A percentile compares a stretch with the other conserved stretches of the same genome.
Conservation (phyloP, 2,888 invertebrate genomes). For the Malthinus seriepunctatus region DNA sequence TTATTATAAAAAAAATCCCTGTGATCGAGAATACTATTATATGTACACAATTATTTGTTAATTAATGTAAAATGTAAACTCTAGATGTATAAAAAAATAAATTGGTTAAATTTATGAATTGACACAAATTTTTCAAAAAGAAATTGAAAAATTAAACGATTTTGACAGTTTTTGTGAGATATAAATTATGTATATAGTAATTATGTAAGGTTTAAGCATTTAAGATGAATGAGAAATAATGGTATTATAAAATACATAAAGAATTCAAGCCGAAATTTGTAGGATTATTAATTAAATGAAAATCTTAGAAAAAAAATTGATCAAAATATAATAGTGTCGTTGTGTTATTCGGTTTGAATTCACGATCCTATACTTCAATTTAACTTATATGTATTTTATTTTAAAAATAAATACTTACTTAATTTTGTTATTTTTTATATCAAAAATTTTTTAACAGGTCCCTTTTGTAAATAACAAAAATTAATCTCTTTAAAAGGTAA, state of each 20-base stretch:
- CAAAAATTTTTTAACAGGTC: not conserved
- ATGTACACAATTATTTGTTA: conserved; percentile 33
- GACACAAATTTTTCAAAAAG: conserved; percentile 9
- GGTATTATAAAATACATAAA: conserved; percentile 22
- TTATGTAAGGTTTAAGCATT: conserved; percentile 24
- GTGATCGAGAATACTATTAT: conserved; percentile 44
- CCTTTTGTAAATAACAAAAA: no score
- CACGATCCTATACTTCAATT: conserved; percentile 41
- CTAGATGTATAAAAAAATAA: conserved; percentile 21
- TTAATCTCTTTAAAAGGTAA: no score
- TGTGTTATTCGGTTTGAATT: conserved; percentile 36
- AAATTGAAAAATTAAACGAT: conserved; percentile 10
- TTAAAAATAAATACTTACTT: conserved; percentile 42
- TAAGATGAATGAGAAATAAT: conserved; percentile 10
- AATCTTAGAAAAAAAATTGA: conserved; percentile 9
- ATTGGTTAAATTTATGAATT: conserved; percentile 15
- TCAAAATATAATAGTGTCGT: conserved; percentile 21
- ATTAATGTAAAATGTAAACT: conserved; percentile 33
- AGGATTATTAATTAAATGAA: conserved; percentile 14
- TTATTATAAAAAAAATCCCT: conserved; percentile 44
- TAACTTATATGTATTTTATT: conserved; percentile 51
- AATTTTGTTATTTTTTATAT: conserved; percentile 6
- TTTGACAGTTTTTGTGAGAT: conserved; percentile 23
- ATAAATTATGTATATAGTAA: conserved; percentile 27
- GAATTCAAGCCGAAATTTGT: conserved; percentile 30